Base-by-base conservation (phyloP, 1,140 invertebrate species). In the Pararge aegeria region DNA sequence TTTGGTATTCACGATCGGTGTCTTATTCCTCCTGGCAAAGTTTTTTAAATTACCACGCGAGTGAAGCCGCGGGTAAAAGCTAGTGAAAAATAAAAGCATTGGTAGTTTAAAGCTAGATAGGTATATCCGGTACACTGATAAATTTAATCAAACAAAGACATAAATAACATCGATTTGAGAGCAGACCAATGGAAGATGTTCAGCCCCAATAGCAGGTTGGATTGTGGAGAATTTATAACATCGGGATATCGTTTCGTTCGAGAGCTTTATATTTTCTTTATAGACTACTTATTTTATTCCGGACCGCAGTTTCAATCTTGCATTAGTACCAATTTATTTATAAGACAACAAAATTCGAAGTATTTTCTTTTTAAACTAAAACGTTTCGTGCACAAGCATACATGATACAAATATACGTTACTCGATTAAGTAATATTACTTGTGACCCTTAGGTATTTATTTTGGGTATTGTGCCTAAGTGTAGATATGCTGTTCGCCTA, bases 211-310 rank as follows among this genome's bases (percentile, higher is more conserved):
- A 56, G 58, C 46, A 66, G 64, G 48, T 65, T 21, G 30, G 57
- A 67, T 63, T 68, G 60, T 54, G 61, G 63, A 76, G 65, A 79
- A 75, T 76, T 74, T 79, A 79, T 70, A 70, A 63, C 55, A 64
- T 61, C 57, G 52, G 61, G 68, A 57, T 62, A 64, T 50, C 53
- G 61, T 78, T 61, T 59, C 57, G 61, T 66, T 70, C 54, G 64
- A 67, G 38, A 60, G 68, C 51, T 68, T 62, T 68, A 70, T 74
- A 68, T 71, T 70, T 74, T 66, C 57, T 67, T 60, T 54, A 66
- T 66, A 51, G 61, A 65, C 53, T 59, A 69, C 61, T 69, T 73
- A 73, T 73, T 73, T 72, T 62, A 61, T 69, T 66, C 46, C 55
- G 37, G 24, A 44, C 51, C 40, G 56, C 56, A 16, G 55, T 64